A percentile compares a stretch with the other conserved stretches of the same genome.
phyloP scores from a whole-genome alignment of 2,113 vertebrate genomes.

The Haplotaxodon microlepis region DNA sequence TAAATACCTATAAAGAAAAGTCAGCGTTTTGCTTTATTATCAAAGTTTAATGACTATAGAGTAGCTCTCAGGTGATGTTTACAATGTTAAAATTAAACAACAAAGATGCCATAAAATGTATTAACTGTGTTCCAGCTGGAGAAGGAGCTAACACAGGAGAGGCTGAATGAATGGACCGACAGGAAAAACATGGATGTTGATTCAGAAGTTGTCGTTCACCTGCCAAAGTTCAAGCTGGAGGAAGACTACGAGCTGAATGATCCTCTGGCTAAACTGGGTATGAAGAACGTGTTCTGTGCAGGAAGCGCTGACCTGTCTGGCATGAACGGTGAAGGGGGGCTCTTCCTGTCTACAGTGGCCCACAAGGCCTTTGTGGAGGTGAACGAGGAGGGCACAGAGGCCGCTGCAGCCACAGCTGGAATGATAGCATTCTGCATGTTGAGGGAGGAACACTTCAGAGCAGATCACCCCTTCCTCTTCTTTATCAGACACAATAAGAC shows the following conservation, averaged over 20 bases:
- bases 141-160: slow-evolving; percentile 74
- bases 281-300: slow-evolving; percentile 75
- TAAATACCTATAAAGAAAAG: too few relatives aligned
- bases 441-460: slow-evolving; percentile 57
- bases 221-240: slow-evolving; percentile 89
- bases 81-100: too few relatives aligned
- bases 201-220: slow-evolving; percentile 66
- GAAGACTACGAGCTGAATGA: slow-evolving; percentile 76
- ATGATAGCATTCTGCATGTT: too few relatives aligned
- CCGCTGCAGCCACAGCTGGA: slow-evolving; percentile 80
- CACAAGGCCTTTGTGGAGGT: slow-evolving; percentile 93
- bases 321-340: slow-evolving; percentile 74
- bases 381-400: slow-evolving; percentile 92
- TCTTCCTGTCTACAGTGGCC: slow-evolving; percentile 80
- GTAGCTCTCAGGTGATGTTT: too few relatives aligned
- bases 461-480: slow-evolving; percentile 81
- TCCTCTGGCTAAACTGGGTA: slow-evolving; percentile 71
- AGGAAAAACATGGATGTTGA: slow-evolving; percentile 52
- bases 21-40: too few relatives aligned
- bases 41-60: too few relatives aligned
- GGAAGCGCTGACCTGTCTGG: slow-evolving; percentile 80
- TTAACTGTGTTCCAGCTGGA: slow-evolving; percentile 74
- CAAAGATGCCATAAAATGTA: background rate
- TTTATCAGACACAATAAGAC: background rate
- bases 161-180: slow-evolving; percentile 81